Conservation (phyloP, 2,888 invertebrate species). For the Osmoderma eremita region DNA sequence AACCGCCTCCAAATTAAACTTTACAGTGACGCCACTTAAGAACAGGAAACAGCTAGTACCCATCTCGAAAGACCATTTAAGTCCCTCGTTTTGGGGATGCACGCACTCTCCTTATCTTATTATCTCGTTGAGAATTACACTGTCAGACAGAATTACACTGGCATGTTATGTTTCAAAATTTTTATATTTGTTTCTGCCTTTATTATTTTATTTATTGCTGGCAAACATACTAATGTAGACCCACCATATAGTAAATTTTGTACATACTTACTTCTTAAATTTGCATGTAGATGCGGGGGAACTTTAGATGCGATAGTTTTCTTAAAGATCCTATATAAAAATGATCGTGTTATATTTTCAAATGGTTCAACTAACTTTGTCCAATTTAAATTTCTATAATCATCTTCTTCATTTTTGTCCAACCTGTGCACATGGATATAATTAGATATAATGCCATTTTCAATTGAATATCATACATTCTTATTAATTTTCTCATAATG, state of each 20-base stretch:
- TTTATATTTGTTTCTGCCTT: no score
- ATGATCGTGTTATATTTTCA: slow-evolving; percentile 13
- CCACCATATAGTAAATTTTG: background rate
- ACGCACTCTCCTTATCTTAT: no score
- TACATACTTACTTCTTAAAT: slow-evolving; percentile 29
- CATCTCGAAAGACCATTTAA: no score
- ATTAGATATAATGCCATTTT: background rate
- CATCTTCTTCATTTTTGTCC: slow-evolving; percentile 8
- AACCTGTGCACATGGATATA: slow-evolving; percentile 27
- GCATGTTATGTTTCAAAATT: no score
- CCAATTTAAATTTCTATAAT: slow-evolving; percentile 35
- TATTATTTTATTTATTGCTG: no score
- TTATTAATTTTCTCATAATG: slow-evolving; percentile 15
- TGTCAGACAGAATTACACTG: no score
- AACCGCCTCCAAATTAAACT: no score
- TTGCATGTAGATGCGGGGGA: slow-evolving; percentile 1
- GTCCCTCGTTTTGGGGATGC: no score
- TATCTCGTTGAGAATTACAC: no score
- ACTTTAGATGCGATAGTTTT: background rate
- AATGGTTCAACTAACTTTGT: slow-evolving; percentile 25
- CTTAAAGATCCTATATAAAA: slow-evolving; percentile 25
- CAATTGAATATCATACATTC: slow-evolving; percentile 10
- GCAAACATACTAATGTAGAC: background rate
- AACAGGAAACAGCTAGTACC: no score
- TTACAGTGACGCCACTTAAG: no score